Evolutionary conservation across 2,888 invertebrate genomes (phyloP).

Genomic region (Diaprepes abbreviatus): DNA sequence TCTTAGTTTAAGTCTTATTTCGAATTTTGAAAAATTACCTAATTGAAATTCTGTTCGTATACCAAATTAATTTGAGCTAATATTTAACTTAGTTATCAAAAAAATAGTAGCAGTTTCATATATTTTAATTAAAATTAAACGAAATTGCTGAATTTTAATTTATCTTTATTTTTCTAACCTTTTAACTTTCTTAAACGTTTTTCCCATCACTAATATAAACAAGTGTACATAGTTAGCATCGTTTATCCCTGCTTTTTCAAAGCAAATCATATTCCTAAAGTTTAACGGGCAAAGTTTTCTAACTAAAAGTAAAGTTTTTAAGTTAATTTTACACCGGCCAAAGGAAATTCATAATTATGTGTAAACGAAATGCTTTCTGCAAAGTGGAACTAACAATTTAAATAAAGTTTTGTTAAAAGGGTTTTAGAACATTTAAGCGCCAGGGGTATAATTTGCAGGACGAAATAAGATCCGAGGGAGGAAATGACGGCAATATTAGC

Average conservation of each 20-base stretch:
- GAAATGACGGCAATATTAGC: no score
- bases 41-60: no score
- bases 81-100: no score
- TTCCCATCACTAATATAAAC: slow-evolving; percentile 17
- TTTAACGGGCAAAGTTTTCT: slow-evolving; percentile 21
- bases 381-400: slow-evolving; percentile 20
- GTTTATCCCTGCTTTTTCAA: slow-evolving; percentile 32
- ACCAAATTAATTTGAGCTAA: no score
- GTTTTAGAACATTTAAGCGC: slow-evolving; percentile 14
- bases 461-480: neutral
- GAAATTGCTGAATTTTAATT: neutral
- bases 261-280: slow-evolving; percentile 33
- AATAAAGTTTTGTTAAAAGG: slow-evolving; percentile 23
- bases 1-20: no score
- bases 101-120: no score
- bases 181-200: slow-evolving; percentile 9
- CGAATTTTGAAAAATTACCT: no score
- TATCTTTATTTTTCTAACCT: slow-evolving; percentile 4
- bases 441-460: slow-evolving; percentile 1
- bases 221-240: slow-evolving; percentile 37
- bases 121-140: no score
- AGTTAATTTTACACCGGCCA: slow-evolving; percentile 44
- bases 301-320: slow-evolving; percentile 41
- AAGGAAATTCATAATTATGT: slow-evolving; percentile 46
- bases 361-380: slow-evolving; percentile 41